These are phyloP conservation scores for Synaphobranchus kaupii DNA, from an alignment of 2,797 vertebrate species.

Conservation along the genomic window DNA sequence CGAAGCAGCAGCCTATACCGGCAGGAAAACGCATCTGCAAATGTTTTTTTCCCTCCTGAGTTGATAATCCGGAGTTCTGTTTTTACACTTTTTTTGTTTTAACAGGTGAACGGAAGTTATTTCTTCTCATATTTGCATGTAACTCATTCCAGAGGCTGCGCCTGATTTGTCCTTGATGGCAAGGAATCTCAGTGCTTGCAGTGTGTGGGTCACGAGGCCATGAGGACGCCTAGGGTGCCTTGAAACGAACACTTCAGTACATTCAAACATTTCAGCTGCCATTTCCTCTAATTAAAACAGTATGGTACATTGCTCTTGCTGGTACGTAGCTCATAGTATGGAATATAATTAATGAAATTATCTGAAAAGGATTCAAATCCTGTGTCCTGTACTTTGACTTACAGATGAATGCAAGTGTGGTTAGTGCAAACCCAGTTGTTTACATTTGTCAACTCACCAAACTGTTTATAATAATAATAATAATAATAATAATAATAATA, in stretches of 20 bases:
- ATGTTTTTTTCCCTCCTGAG: not conserved
- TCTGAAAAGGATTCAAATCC: not conserved
- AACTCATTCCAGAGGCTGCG: not conserved
- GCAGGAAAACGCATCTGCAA: not conserved
- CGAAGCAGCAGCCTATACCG: conserved; percentile 46
- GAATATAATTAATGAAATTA: not conserved
- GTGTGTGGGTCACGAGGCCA: not conserved
- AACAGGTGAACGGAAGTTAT: not conserved
- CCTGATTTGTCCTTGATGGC: not conserved
- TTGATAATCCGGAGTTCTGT: not conserved
- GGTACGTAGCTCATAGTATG: not conserved
- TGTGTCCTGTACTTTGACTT: not conserved
- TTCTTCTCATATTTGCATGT: not conserved
- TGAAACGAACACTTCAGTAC: not conserved
- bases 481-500: too few species aligned
- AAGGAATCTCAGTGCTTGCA: not conserved
- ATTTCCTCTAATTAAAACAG: not conserved
- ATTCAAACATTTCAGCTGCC: not conserved
- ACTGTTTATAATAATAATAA: not conserved
- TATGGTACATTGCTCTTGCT: not conserved
- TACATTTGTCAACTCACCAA: not conserved
- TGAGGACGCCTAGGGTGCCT: not conserved
- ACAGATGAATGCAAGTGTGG: not conserved
- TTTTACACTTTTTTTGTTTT: not conserved
- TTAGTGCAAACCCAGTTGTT: not conserved